A percentile compares a stretch with the other conserved stretches of the same genome.
These are phyloP conservation scores for Apis mellifera DNA, from an alignment of 1,140 invertebrate species.

Conservation along the genomic window DNA sequence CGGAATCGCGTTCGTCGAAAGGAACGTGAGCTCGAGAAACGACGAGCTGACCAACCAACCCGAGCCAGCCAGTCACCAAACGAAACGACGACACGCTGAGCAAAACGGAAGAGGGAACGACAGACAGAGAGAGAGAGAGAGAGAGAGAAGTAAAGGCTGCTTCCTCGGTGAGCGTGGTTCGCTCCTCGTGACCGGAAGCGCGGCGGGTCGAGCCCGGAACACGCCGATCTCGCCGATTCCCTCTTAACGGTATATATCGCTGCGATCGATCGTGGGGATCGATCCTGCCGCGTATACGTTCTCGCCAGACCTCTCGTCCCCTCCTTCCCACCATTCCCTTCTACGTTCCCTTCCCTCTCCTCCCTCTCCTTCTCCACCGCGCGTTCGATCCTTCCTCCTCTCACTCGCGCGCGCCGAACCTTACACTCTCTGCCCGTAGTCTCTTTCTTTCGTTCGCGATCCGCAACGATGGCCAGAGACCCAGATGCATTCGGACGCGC, in stretches of 20 bases:
- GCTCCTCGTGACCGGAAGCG: slow-evolving; percentile 79
- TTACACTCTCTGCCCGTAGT: too few species aligned
- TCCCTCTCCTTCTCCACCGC: neutral
- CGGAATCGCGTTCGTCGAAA: slow-evolving; percentile 39
- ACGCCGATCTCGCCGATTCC: slow-evolving; percentile 75
- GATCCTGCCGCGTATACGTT: slow-evolving; percentile 53
- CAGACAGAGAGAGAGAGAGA: slow-evolving; percentile 34
- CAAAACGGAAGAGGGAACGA: slow-evolving; percentile 42
- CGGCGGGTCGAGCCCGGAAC: slow-evolving; percentile 75
- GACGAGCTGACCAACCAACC: slow-evolving; percentile 15
- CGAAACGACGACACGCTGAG: slow-evolving; percentile 29
- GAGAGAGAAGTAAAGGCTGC: slow-evolving; percentile 38
- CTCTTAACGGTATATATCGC: slow-evolving; percentile 67
- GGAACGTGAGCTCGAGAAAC: slow-evolving; percentile 50
- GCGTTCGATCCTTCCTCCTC: neutral
- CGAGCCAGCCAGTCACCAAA: slow-evolving; percentile 6
- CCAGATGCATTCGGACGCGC: slow-evolving; percentile 2
- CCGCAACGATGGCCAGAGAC: neutral
- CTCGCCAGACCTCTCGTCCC: slow-evolving; percentile 35
- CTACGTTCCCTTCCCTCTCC: neutral
- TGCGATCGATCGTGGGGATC: slow-evolving; percentile 65
- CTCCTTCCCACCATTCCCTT: slow-evolving; percentile 43
- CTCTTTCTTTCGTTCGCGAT: neutral
- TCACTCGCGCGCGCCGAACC: too few species aligned
- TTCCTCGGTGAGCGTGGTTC: slow-evolving; percentile 56